Percentiles rank a stretch among this genome's conserved stretches.
Evolutionary conservation across 2,888 invertebrate genomes (phyloP).

Genomic region (Punctoribates punctum): DNA sequence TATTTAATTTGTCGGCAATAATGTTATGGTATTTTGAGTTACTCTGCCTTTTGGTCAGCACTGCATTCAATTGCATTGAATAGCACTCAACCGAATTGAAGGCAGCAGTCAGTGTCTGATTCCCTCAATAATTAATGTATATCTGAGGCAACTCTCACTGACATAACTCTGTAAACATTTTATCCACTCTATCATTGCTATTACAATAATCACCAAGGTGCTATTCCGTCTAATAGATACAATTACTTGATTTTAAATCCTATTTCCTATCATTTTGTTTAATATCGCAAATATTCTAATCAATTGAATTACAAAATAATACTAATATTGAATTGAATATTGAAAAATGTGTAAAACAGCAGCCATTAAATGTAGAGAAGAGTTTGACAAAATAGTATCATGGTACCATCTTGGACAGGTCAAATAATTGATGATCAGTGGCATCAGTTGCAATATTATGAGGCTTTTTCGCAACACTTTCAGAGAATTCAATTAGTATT

Average conservation of each 20-base stretch:
- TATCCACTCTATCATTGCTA: conserved; percentile 32
- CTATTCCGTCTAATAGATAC: not conserved
- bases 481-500: conserved; percentile 1
- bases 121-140: conserved; percentile 19
- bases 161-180: conserved; percentile 16
- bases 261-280: too few species aligned
- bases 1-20: conserved; percentile 35
- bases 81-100: conserved; percentile 35
- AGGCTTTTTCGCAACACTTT: not conserved
- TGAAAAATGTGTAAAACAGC: too few species aligned
- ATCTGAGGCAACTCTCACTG: not conserved
- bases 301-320: too few species aligned
- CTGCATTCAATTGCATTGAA: conserved; percentile 1
- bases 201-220: not conserved
- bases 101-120: conserved; percentile 30
- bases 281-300: too few species aligned
- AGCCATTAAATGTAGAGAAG: too few species aligned
- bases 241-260: too few species aligned
- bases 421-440: too few species aligned
- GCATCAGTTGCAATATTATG: not conserved
- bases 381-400: too few species aligned
- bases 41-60: conserved; percentile 8
- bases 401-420: too few species aligned
- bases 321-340: too few species aligned
- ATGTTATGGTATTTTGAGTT: conserved; percentile 14